Conservation (phyloP, 2,888 invertebrate species). For the Sarcophaga subvicina region DNA sequence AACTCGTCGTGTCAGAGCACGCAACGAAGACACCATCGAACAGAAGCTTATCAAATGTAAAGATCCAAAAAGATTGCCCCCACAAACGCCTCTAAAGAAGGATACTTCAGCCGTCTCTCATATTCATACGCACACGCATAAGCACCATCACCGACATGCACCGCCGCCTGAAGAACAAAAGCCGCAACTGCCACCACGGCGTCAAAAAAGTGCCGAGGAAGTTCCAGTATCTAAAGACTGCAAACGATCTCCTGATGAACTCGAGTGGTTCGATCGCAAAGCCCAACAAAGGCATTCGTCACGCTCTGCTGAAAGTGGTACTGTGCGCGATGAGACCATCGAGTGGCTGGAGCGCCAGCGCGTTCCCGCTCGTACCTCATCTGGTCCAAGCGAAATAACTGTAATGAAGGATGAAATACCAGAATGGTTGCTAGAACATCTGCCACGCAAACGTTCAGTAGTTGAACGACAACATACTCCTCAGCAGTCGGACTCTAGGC, state of each 20-base stretch:
- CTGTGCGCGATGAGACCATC: conserved; percentile 80
- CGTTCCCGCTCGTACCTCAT: conserved; percentile 80
- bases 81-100: conserved; percentile 72
- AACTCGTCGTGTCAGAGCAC: conserved; percentile 79
- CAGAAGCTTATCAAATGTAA: conserved; percentile 79
- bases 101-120: conserved; percentile 64
- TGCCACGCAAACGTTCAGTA: conserved; percentile 78
- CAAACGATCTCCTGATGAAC: conserved; percentile 75
- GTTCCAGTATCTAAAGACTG: conserved; percentile 70
- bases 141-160: conserved; percentile 72
- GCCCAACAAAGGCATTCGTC: conserved; percentile 81
- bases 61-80: conserved; percentile 76
- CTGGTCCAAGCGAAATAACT: conserved; percentile 81
- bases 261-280: conserved; percentile 81
- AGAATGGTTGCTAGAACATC: conserved; percentile 80
- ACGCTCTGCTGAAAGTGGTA: conserved; percentile 81
- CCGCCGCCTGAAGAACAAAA: conserved; percentile 70
- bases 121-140: conserved; percentile 60
- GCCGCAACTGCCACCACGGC: conserved; percentile 73
- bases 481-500: conserved; percentile 71
- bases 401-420: conserved; percentile 81
- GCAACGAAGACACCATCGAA: conserved; percentile 80
- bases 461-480: conserved; percentile 73
- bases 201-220: conserved; percentile 75
- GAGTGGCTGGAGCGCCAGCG: conserved; percentile 80